Evolutionary conservation across 2,888 invertebrate species (phyloP), one percentile per base, ranked within the genome.

Genomic region (Pedicia rivosa): DNA sequence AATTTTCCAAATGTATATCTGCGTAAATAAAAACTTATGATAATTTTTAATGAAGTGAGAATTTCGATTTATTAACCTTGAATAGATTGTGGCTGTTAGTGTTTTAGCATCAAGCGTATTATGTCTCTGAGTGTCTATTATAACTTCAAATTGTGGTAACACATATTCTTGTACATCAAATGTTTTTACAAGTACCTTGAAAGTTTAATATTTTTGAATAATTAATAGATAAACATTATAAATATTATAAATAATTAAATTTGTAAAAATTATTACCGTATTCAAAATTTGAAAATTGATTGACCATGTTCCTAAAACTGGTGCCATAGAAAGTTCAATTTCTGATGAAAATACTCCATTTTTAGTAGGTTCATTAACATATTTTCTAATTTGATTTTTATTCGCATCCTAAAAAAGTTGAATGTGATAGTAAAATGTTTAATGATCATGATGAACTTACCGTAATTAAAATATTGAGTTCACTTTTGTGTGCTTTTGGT

Each of bases 91-190:
- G n/a, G n/a, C n/a, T n/a, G n/a, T n/a, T n/a, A n/a, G n/a, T 77
- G 78, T 36, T 88, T 84, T 44, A 74, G 74, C 54, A n/a, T n/a
- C n/a, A n/a, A 84, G 80, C 2, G 88, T 78, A 5, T 79, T 72
- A 57, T 87, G 86, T 37, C 79, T 72, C 1, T 86, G 81, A 22
- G 88, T 71, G 44, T 82, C 75, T 42, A 95, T 74, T 20, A 72
- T 72, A 40, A 95, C 83, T 52, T 91, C 78, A 59, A 92, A 97
- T 55, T 92, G 92, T 0, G 97, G 97, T 46, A 90, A 62, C 37
- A 95, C 81, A 50, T 90, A 91, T 60, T 90, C 86, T 6, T 88
- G 87, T 5, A 94, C 84, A 54, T 82, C 72, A 39, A 62, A 60
- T 8, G 48, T 50, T 38, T 57, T 51, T 4, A n/a, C n/a, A n/a